Conservation (phyloP, 2,888 invertebrate species). For the Aleiodes alternator region DNA sequence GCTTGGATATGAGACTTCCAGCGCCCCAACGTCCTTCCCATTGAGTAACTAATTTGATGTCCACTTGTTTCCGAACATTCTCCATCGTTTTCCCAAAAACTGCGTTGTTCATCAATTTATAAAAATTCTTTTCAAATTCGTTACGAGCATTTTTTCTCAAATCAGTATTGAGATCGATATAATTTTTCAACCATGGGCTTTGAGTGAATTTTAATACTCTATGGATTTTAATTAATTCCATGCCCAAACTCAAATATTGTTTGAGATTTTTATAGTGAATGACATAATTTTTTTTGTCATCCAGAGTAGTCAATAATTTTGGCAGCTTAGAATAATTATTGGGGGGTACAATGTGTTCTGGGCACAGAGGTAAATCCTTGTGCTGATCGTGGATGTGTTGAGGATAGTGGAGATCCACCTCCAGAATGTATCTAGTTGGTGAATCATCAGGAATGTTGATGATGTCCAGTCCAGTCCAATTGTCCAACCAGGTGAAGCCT, state of each 20-base stretch:
- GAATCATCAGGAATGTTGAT: conserved; percentile 3
- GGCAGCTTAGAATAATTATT: conserved; percentile 37
- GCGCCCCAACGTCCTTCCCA: conserved; percentile 64
- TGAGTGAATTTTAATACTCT: conserved; percentile 65
- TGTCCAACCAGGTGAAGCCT: conserved; percentile 63
- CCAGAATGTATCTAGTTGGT: too few species aligned
- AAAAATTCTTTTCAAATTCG: conserved; percentile 68
- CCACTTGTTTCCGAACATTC: conserved; percentile 68
- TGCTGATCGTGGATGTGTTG: conserved; percentile 58
- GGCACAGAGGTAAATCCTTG: conserved; percentile 63
- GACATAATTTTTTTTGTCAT: conserved; percentile 56
- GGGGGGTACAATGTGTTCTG: conserved; percentile 44
- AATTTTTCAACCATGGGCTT: conserved; percentile 63
- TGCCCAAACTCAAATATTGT: conserved; percentile 59
- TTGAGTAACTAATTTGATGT: conserved; percentile 62
- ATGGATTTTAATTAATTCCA: conserved; percentile 61
- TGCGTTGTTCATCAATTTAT: conserved; percentile 71
- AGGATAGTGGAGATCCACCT: too few species aligned
- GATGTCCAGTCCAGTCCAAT: conserved; percentile 36
- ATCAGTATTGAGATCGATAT: conserved; percentile 62
- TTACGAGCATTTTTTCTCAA: conserved; percentile 63
- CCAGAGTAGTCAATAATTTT: conserved; percentile 45
- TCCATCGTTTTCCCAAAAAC: conserved; percentile 72
- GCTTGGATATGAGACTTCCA: conserved; percentile 59
- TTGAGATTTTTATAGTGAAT: conserved; percentile 66